Base-by-base conservation (phyloP, 2,888 invertebrate species). In the Acronicta alni region DNA sequence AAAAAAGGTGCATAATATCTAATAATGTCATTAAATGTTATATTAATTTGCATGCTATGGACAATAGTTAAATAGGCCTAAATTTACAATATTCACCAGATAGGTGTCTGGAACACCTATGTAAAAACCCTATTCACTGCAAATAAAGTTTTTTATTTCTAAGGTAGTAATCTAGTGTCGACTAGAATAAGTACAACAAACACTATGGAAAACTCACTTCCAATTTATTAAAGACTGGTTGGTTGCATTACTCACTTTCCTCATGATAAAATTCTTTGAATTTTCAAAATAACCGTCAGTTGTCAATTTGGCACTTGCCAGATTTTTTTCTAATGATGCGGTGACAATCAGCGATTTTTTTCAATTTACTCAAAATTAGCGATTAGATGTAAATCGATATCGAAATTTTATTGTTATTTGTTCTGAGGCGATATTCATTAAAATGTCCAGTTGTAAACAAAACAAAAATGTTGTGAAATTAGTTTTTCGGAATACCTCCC, bases 381-480 rank as follows among this genome's bases (percentile, higher is more conserved):
- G 30, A n/a, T 65, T 65, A 35, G 18, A 66, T 66, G 57, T 60
- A 42, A 58, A 51, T 52, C 23, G 9, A 38, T 55, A 46, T 14
- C 17, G 30, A 58, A 67, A 56, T 61, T 61, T 43, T 23, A 14
- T 51, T 42, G 20, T 53, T 58, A n/a, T 57, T 39, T 43, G 37
- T 16, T 26, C 12, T 16, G 17, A 59, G 47, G 44, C 55, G 44
- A 38, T 53, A 49, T 49, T 35, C 23, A n/a, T 38, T 17, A 55
- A 44, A 38, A 60, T 63, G 55, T 55, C 47, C 39, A 43, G 43
- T 9, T 65, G 55, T 46, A 56, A 51, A 57, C n/a, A 23, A 18
- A 60, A 47, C 16, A 45, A 60, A 59, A 57, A 66, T 66, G 52
- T 47, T 59, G 46, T 58, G 56, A 69, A 52, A 52, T 41, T 46